Evolutionary conservation across 2,113 vertebrate species (phyloP).

Genomic region (Megaceryle torquata): DNA sequence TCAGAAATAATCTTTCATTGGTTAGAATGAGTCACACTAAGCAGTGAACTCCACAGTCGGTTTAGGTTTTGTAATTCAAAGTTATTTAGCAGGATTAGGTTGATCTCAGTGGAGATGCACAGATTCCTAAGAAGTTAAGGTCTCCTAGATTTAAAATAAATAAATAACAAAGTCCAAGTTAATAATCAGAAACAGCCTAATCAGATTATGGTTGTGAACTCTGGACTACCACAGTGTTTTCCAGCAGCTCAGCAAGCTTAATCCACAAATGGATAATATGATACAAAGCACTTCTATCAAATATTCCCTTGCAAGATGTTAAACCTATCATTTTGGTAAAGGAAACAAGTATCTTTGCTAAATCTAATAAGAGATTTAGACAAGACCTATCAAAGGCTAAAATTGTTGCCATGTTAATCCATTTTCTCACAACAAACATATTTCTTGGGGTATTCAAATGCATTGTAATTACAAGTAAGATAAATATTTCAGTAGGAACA

Average conservation of each 20-base stretch:
- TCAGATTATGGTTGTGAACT: constrained; percentile 68
- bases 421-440: not conserved
- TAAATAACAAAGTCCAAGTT: constrained; percentile 44
- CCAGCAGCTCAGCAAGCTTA: constrained; percentile 47
- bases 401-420: not conserved
- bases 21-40: not conserved
- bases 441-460: not conserved
- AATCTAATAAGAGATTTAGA: constrained; percentile 30
- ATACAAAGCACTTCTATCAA: constrained; percentile 40
- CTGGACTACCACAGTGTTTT: constrained; percentile 25
- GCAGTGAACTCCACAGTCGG: constrained; percentile 20
- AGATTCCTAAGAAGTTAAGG: constrained; percentile 56
- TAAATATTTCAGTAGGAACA: not conserved
- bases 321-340: constrained; percentile 47
- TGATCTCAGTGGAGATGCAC: constrained; percentile 48
- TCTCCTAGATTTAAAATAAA: constrained; percentile 57
- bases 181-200: constrained; percentile 64
- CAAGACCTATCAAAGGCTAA: not conserved
- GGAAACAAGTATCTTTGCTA: constrained; percentile 32
- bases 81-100: constrained; percentile 48
- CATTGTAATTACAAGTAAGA: not conserved
- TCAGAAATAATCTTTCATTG: too few relatives aligned
- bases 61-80: constrained; percentile 58
- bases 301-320: constrained; percentile 38
- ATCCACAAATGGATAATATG: constrained; percentile 41